phyloP scores from a whole-genome alignment of 2,888 invertebrate species.

The Lepidochitona cinerea region DNA sequence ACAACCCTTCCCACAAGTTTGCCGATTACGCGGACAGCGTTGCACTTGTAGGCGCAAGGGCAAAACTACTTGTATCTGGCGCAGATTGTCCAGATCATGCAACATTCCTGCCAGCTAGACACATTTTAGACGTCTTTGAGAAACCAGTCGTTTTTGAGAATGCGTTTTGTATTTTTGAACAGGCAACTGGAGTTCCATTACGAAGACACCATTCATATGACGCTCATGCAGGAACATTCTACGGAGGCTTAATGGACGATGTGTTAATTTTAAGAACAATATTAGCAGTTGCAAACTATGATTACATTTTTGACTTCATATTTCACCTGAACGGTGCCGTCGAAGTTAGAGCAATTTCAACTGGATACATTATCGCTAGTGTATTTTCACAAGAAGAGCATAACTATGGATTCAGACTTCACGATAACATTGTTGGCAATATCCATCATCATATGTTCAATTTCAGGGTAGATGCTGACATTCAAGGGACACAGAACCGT shows the following conservation, averaged over 20 bases:
- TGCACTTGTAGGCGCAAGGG: conserved; percentile 41
- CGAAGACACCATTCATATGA: conserved; percentile 39
- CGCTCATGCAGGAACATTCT: conserved; percentile 25
- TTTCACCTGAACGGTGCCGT: conserved; percentile 58
- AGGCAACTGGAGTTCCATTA: conserved; percentile 45
- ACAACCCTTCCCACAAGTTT: conserved; percentile 37
- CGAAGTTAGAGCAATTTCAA: conserved; percentile 45
- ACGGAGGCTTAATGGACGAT: conserved; percentile 51
- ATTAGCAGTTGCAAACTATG: conserved; percentile 53
- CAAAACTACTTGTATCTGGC: conserved; percentile 49
- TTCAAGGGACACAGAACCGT: conserved; percentile 54
- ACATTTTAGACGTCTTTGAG: conserved; percentile 22
- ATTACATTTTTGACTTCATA: conserved; percentile 59
- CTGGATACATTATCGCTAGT: conserved; percentile 55
- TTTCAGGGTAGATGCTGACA: conserved; percentile 55
- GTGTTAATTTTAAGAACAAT: conserved; percentile 50
- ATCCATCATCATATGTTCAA: conserved; percentile 60
- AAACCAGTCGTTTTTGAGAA: conserved; percentile 23
- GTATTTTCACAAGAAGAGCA: conserved; percentile 31
- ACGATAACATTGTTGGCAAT: conserved; percentile 45
- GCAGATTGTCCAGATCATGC: conserved; percentile 59
- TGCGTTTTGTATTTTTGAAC: conserved; percentile 54
- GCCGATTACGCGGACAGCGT: conserved; percentile 47
- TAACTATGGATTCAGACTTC: conserved; percentile 45
- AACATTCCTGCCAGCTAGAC: conserved; percentile 38